Conservation (phyloP, 2,113 vertebrate species). For the Rhodinocichla rosea region DNA sequence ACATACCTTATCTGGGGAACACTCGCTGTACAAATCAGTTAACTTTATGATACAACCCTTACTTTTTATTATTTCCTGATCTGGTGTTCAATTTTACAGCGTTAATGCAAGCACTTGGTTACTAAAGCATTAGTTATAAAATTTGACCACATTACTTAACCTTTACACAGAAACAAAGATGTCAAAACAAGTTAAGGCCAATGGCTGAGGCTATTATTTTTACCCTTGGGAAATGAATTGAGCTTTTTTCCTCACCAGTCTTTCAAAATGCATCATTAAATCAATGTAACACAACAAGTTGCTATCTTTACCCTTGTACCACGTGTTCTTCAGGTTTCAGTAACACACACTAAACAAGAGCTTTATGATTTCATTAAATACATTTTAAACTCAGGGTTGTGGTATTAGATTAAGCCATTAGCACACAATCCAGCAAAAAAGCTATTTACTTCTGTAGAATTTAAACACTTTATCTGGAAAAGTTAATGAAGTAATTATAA, state of each 20-base stretch:
- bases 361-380: constrained; percentile 46
- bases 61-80: constrained; percentile 57
- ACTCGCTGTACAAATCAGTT: constrained; percentile 23
- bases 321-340: constrained; percentile 23
- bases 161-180: constrained; percentile 40
- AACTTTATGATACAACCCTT: constrained; percentile 51
- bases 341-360: constrained; percentile 45
- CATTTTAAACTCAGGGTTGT: not conserved
- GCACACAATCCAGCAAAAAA: not conserved
- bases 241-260: not conserved
- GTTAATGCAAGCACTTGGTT: constrained; percentile 20
- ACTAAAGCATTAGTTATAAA: constrained; percentile 57
- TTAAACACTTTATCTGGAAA: constrained; percentile 19
- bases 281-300: not conserved
- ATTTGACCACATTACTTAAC: constrained; percentile 49
- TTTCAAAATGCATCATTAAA: constrained; percentile 24
- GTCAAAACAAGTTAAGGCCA: constrained; percentile 32
- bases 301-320: not conserved
- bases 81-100: constrained; percentile 55
- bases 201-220: constrained; percentile 22
- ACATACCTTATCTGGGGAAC: constrained; percentile 20
- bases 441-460: not conserved
- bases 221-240: constrained; percentile 11
- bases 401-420: constrained; percentile 1
- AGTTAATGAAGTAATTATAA: constrained; percentile 44